Conservation (phyloP, 2,888 invertebrate species). For the Polymixis lichenea region DNA sequence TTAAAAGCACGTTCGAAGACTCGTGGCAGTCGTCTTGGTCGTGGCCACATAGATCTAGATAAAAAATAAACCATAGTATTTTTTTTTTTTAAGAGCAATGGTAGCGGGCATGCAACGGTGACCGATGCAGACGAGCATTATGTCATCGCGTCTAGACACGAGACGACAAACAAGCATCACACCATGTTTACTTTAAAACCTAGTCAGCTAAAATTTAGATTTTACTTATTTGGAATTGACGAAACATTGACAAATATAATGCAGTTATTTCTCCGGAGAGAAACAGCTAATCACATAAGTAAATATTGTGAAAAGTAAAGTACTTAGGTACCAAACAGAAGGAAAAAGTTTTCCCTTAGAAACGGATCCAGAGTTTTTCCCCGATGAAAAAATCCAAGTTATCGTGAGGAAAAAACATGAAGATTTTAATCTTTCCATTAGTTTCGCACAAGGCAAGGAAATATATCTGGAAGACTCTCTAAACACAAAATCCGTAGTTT, state of each 20-base stretch:
- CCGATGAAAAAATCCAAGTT: not conserved
- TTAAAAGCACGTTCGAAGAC: conserved; percentile 9
- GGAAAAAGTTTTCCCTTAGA: too few species aligned
- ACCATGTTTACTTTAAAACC: conserved; percentile 65
- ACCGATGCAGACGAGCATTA: conserved; percentile 73
- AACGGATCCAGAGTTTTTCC: not conserved
- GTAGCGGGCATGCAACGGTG: conserved; percentile 58
- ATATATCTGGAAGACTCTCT: not conserved
- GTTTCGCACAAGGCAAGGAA: not conserved
- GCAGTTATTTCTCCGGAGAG: conserved; percentile 15
- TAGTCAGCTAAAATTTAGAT: conserved; percentile 46
- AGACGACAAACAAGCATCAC: conserved; percentile 67
- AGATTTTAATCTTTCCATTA: not conserved
- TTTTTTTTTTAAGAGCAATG: conserved; percentile 10
- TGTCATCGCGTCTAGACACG: conserved; percentile 79
- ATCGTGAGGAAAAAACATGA: not conserved
- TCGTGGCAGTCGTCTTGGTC: too few species aligned
- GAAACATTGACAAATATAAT: conserved; percentile 16
- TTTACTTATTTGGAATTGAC: conserved; percentile 29
- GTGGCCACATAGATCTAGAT: not conserved
- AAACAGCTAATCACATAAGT: not conserved
- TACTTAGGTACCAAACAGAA: too few species aligned
- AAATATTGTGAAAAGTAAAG: not conserved
- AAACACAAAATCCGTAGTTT: too few species aligned
- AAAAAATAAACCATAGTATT: conserved; percentile 3